These are phyloP conservation scores for Brachyptera putata DNA, from an alignment of 2,888 invertebrate species.

Conservation along the genomic window DNA sequence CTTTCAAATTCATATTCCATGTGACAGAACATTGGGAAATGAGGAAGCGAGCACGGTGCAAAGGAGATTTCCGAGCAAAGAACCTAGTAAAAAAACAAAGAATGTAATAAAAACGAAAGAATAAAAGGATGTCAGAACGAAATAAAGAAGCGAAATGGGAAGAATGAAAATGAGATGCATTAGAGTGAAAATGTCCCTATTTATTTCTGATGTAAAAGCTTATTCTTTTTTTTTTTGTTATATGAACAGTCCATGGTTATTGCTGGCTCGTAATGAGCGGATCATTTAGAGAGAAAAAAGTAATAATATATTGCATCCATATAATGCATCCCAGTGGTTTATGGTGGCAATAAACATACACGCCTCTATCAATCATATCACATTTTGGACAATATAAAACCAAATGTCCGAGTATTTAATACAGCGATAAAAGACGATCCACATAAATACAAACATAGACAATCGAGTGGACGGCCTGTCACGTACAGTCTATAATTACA, in stretches of 20 bases:
- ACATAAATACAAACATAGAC: background rate
- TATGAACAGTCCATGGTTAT: background rate
- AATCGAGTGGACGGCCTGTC: background rate
- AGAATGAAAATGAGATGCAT: conserved; percentile 15
- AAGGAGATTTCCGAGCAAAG: background rate
- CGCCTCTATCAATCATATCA: background rate
- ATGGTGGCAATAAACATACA: background rate
- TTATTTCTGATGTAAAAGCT: conserved; percentile 11
- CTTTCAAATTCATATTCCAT: conserved; percentile 17
- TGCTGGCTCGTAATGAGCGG: background rate
- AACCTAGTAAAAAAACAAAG: conserved; percentile 4
- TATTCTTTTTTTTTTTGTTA: background rate
- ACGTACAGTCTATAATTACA: conserved; percentile 1
- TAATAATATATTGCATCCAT: no score
- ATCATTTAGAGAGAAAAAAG: conserved; percentile 1
- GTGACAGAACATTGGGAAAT: conserved; percentile 6
- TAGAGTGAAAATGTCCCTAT: conserved; percentile 17
- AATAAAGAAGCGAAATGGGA: conserved; percentile 12
- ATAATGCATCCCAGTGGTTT: background rate
- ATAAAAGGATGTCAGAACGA: conserved; percentile 8
- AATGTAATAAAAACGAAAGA: conserved; percentile 16
- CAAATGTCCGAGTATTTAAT: no score
- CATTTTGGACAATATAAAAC: no score
- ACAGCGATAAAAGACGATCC: background rate
- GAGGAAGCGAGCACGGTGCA: conserved; percentile 1